Percentiles rank a stretch among this genome's conserved stretches.
phyloP scores from a whole-genome alignment of 2,113 vertebrate species.

The Callionymus lyra region DNA sequence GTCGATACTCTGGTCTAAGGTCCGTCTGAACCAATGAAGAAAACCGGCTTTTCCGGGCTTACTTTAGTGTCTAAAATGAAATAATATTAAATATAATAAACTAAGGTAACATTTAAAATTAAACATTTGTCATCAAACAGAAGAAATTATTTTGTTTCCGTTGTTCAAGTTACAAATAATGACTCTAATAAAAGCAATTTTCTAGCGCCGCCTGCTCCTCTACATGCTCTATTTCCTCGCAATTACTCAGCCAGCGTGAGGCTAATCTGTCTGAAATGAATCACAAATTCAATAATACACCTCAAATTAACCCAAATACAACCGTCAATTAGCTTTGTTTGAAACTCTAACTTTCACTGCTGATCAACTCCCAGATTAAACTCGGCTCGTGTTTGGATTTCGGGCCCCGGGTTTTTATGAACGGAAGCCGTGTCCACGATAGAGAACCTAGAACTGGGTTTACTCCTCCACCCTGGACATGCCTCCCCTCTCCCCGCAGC shows the following conservation, averaged over 20 bases:
- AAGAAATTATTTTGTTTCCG: constrained; percentile 16
- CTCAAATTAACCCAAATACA: constrained; percentile 64
- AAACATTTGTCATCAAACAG: too few species aligned
- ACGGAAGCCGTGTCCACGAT: constrained; percentile 68
- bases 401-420: constrained; percentile 74
- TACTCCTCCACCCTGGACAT: constrained; percentile 11
- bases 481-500: constrained; percentile 29
- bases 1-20: too few species aligned
- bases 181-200: constrained; percentile 35
- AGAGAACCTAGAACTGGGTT: constrained; percentile 66
- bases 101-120: too few species aligned
- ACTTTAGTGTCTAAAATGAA: too few species aligned
- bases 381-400: constrained; percentile 65
- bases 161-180: too few species aligned
- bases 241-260: constrained; percentile 31
- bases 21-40: too few species aligned
- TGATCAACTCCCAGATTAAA: constrained; percentile 75
- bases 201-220: constrained; percentile 28
- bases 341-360: constrained; percentile 65
- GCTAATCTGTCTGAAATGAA: constrained; percentile 37
- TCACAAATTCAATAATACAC: constrained; percentile 62
- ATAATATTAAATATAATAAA: too few species aligned
- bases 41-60: too few species aligned
- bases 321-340: constrained; percentile 65
- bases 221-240: constrained; percentile 34